Evolutionary conservation across 53 echinoderm and acorn worm genomes (phyloP).

Genomic region (Temnopleurus reevesii): DNA sequence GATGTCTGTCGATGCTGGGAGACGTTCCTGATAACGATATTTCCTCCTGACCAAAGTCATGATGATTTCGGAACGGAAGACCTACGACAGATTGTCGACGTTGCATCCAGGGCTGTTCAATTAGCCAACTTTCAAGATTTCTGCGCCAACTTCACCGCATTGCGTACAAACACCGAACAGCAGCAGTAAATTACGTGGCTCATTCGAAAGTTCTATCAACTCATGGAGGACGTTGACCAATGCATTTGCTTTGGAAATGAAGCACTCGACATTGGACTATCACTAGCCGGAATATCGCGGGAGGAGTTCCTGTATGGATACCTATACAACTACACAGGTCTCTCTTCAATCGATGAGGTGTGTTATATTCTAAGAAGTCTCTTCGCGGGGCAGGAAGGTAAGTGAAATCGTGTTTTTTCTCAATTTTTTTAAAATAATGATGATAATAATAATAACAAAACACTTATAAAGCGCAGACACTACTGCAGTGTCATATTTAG

Average conservation of each 20-base stretch:
- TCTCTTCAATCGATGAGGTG: background rate
- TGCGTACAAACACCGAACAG: background rate
- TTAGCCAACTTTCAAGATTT: background rate
- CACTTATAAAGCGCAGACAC: too few species aligned
- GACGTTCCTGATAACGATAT: background rate
- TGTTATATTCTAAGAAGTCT: background rate
- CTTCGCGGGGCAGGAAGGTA: background rate
- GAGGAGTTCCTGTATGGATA: background rate
- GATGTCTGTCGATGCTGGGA: conserved; percentile 39
- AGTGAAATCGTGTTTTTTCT: too few species aligned
- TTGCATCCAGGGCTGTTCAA: background rate
- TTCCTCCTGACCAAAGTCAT: background rate
- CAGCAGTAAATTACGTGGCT: background rate
- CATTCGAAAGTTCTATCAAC: background rate
- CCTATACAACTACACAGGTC: background rate
- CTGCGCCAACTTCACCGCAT: background rate
- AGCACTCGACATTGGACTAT: background rate
- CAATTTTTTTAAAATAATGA: too few species aligned
- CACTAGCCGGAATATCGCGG: background rate
- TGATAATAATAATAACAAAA: too few species aligned
- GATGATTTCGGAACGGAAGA: background rate
- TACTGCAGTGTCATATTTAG: too few species aligned
- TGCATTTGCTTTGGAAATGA: background rate
- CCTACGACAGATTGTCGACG: background rate
- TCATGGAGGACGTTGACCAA: conserved; percentile 6